phyloP scores from a whole-genome alignment of 2,113 vertebrate genomes.

The Antigone vipio region DNA sequence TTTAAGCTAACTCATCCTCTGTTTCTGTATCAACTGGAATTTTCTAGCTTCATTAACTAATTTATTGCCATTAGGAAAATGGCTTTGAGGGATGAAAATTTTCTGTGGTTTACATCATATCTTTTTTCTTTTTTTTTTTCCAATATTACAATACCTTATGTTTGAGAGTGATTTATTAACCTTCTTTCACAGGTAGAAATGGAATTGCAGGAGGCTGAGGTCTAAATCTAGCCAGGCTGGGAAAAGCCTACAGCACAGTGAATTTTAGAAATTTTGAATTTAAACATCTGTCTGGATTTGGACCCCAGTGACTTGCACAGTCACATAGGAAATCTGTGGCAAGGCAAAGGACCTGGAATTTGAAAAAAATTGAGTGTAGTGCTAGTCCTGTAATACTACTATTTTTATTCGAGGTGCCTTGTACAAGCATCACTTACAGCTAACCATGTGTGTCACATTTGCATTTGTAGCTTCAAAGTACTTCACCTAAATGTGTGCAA shows the following conservation, averaged over 20 bases:
- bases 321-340: not conserved
- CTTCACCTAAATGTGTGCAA: not conserved
- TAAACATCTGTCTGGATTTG: not conserved
- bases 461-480: not conserved
- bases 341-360: not conserved
- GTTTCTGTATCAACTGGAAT: not conserved
- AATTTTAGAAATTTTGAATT: not conserved
- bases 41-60: not conserved
- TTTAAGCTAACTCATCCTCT: not conserved
- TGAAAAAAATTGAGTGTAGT: not conserved
- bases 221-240: not conserved
- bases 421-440: accelerated
- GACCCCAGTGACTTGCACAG: not conserved
- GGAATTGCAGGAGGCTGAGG: not conserved
- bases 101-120: not conserved
- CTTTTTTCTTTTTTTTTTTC: not conserved
- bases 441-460: not conserved
- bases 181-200: not conserved
- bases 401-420: not conserved
- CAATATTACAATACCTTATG: not conserved
- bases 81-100: not conserved
- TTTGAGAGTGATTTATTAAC: not conserved
- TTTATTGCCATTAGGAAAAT: not conserved
- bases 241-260: not conserved
- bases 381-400: not conserved